A percentile compares a stretch with the other conserved stretches of the same genome.
These are phyloP conservation scores for Sinosuthora webbiana DNA, from an alignment of 2,113 vertebrate species.

Conservation along the genomic window DNA sequence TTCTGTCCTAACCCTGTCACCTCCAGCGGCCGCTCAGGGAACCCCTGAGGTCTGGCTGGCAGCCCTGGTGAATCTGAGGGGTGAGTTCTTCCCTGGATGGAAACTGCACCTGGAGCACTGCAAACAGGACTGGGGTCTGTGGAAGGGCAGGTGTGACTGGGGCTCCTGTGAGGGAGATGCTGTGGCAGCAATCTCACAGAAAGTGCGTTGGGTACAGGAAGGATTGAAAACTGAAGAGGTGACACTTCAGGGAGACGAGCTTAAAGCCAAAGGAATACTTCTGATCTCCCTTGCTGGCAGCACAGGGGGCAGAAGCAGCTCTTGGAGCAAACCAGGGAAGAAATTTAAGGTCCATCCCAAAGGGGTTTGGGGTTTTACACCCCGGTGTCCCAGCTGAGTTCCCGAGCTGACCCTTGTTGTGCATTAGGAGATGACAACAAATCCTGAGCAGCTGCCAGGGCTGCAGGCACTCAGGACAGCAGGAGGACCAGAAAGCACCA, in stretches of 20 bases:
- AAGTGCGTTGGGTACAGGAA: fast-evolving
- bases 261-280: background rate
- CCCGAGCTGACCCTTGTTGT: background rate
- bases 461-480: background rate
- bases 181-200: background rate
- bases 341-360: background rate
- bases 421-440: background rate
- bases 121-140: background rate
- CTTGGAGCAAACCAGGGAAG: background rate
- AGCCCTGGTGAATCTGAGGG: background rate
- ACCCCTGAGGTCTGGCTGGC: background rate
- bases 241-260: background rate
- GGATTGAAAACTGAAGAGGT: background rate
- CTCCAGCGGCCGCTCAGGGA: background rate
- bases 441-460: background rate
- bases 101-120: background rate
- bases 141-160: background rate
- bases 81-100: background rate
- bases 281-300: background rate
- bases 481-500: background rate
- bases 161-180: background rate
- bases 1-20: background rate
- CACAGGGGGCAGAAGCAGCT: background rate
- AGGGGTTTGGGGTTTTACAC: background rate
- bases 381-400: background rate